A percentile compares a stretch with the other conserved stretches of the same genome.
Evolutionary conservation across 1,140 invertebrate genomes (phyloP).

Genomic region (Saccostrea echinata): DNA sequence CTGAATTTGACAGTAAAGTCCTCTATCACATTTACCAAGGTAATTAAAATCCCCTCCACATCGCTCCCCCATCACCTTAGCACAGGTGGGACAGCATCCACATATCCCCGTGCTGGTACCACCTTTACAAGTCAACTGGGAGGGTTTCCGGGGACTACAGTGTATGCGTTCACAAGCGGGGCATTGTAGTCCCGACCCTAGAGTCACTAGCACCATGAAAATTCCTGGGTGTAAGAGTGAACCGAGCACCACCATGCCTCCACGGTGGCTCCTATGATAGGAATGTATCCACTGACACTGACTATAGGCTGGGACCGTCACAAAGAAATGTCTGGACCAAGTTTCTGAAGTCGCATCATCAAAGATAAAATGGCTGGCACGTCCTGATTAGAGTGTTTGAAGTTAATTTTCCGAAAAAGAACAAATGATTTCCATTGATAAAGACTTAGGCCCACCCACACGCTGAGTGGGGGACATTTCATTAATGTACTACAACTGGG

Average conservation of each 20-base stretch:
- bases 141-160: constrained; percentile 5
- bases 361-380: not conserved
- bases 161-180: constrained; percentile 34
- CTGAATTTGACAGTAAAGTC: constrained; percentile 37
- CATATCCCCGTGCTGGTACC: constrained; percentile 32
- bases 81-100: constrained; percentile 41
- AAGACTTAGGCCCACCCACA: not conserved
- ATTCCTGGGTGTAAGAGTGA: not conserved
- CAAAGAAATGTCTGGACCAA: not conserved
- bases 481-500: not conserved
- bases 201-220: not conserved
- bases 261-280: not conserved
- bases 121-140: constrained; percentile 7
- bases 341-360: constrained; percentile 31
- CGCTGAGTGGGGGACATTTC: not conserved
- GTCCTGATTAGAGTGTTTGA: not conserved
- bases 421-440: constrained; percentile 5
- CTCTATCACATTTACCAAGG: constrained; percentile 42
- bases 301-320: not conserved
- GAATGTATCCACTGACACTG: not conserved
- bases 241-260: constrained; percentile 4
- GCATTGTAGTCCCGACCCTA: constrained; percentile 21
- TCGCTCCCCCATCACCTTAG: constrained; percentile 5
- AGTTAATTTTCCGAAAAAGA: not conserved
- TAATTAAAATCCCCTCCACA: constrained; percentile 40